Conservation (phyloP, 2,888 invertebrate species). For the Troilus luridus region DNA sequence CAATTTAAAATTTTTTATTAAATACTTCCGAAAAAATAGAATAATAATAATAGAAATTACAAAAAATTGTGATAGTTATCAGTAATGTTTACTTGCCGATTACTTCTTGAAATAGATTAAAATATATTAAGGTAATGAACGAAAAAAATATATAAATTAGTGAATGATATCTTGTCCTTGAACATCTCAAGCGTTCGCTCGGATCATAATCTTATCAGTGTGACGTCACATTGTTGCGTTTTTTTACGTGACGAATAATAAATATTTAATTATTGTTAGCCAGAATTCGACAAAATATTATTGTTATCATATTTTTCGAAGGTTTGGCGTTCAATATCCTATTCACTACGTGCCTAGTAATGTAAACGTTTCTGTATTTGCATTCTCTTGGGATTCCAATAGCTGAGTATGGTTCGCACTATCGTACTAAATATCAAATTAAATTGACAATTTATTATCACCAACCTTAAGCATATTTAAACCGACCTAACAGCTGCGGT, state of each 20-base stretch:
- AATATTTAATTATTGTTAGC: not conserved
- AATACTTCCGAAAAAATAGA: no score
- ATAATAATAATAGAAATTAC: no score
- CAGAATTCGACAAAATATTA: not conserved
- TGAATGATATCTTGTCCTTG: not conserved
- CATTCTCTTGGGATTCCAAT: no score
- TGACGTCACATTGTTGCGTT: slow-evolving; percentile 19
- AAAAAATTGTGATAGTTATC: not conserved
- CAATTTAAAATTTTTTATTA: no score
- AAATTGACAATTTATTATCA: not conserved
- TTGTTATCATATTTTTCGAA: not conserved
- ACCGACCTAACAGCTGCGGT: not conserved
- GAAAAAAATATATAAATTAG: not conserved
- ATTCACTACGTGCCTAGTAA: not conserved
- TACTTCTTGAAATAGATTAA: not conserved
- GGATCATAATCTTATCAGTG: not conserved
- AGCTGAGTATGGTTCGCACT: no score
- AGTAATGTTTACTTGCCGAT: not conserved
- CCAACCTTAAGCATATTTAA: not conserved
- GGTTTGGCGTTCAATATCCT: not conserved
- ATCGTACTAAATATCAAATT: no score
- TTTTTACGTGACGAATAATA: slow-evolving; percentile 13
- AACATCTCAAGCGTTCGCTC: not conserved
- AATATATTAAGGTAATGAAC: not conserved
- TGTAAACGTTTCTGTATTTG: not conserved